Evolutionary conservation across 1,140 invertebrate genomes (phyloP), one percentile per base, ranked within the genome.

Genomic region (Yoshiicerus persimilis): DNA sequence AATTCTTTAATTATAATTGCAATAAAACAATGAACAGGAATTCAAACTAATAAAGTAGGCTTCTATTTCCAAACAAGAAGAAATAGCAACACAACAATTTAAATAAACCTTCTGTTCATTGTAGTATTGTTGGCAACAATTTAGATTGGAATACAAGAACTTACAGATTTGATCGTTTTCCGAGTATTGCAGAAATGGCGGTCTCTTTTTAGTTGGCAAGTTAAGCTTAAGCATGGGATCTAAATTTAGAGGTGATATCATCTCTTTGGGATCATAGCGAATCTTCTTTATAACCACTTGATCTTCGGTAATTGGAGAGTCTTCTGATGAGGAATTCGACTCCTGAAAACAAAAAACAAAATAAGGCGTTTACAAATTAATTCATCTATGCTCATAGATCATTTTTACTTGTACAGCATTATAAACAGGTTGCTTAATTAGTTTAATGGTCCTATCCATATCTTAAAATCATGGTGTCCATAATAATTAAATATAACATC

Each of bases 121-220:
- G n/a, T n/a, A n/a, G n/a, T n/a, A n/a, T n/a, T n/a, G n/a, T n/a
- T n/a, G n/a, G n/a, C n/a, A n/a, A n/a, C n/a, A n/a, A n/a, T n/a
- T n/a, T n/a, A n/a, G 13, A 75, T 27, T 23, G 66, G 66, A 27
- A 47, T 16, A 11, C 5, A 70, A 27, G 64, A 23, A 32, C 66
- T 87, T 87, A 87, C 86, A 39, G 32, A 23, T 41, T 62, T 89
- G 39, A 86, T 88, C 87, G 38, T 86, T 89, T 80, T 87, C 87
- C 56, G 88, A 87, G 77, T 89, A 87, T 86, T 89, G 86, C 38
- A 87, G 56, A 66, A 89, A 89, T 80, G 88, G 84, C 75, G 87
- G 86, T 87, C 88, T 75, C 87, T 89, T 89, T 64, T 89, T 89
- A 27, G 86, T 89, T 84, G 88, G 87, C 87, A 89, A 80, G 41